Base-by-base conservation (phyloP, 2,797 vertebrate species). In the Heliangelus exortis region DNA sequence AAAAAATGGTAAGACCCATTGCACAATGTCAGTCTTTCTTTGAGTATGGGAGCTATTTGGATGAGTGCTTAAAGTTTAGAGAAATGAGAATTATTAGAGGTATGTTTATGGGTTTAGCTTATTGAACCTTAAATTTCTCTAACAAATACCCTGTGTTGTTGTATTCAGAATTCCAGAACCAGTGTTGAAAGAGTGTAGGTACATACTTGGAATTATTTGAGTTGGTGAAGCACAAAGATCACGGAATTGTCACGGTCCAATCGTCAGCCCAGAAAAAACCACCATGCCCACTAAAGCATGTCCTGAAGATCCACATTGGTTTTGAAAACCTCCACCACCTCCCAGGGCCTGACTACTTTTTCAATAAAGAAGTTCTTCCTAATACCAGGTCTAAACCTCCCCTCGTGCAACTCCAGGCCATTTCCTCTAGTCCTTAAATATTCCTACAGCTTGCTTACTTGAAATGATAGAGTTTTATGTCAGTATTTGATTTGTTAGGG, bases 81-180 rank as follows among this genome's bases (percentile, higher is more conserved):
- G 45, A 17, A 85, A 43, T 55, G 57, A 57, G 31, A 75, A 78
- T 6, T 2, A 7, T 61, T 57, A 47, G 33, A 92, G 67, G 4
- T 66, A 54, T 57, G n/a, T 82, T 84, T 43, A 47, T 53, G 25
- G 8, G 12, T 68, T 84, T 72, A 76, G 31, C 48, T 50, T 79
- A 19, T 85, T 89, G 69, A 86, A 92, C 71, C 25, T 34, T 39
- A 13, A 58, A 48, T 43, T 75, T 92, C 28, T 72, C 16, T 72
- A 59, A 66, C 72, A 58, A 88, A 73, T 69, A 39, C 6, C 10
- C 15, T 5, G 48, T 84, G 48, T 69, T 91, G 76, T 47, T 21
- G 48, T 80, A 31, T 67, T 87, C 59, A 86, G 29, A 91, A 91
- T 93, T 89, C 63, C 55, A 87, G 63, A 89, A 53, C 29, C 50